A percentile compares a stretch with the other conserved stretches of the same genome.
phyloP scores from a whole-genome alignment of 1,140 invertebrate genomes.

The Diabrotica undecimpunctata region DNA sequence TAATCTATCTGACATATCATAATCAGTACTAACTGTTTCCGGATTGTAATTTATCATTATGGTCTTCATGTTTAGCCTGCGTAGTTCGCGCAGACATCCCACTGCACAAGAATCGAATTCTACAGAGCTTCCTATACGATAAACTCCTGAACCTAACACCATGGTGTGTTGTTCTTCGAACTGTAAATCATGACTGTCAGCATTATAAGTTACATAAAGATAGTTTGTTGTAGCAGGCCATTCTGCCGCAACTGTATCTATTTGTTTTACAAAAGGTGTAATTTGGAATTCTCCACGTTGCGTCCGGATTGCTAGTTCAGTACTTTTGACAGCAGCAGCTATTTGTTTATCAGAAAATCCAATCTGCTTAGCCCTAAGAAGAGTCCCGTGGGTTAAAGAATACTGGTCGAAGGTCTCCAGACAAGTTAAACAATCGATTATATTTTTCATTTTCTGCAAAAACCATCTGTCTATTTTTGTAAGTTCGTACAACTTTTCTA shows the following conservation, averaged over 20 bases:
- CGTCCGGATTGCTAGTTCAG: constrained; percentile 74
- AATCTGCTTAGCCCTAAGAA: constrained; percentile 84
- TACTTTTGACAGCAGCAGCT: constrained; percentile 81
- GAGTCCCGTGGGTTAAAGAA: constrained; percentile 56
- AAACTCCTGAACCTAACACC: constrained; percentile 95
- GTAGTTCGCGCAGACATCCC: constrained; percentile 87
- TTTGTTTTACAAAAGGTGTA: constrained; percentile 91
- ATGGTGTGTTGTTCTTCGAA: constrained; percentile 80
- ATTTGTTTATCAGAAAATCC: constrained; percentile 99
- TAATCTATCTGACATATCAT: constrained; percentile 97
- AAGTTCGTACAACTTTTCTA: constrained; percentile 82
- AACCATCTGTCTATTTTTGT: constrained; percentile 99
- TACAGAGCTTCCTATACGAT: constrained; percentile 97
- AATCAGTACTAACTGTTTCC: constrained; percentile 99
- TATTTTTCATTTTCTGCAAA: constrained; percentile 90
- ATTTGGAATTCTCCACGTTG: constrained; percentile 71
- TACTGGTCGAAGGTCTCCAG: constrained; percentile 63
- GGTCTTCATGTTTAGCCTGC: constrained; percentile 79
- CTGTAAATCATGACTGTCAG: constrained; percentile 76
- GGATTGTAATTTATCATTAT: constrained; percentile 99
- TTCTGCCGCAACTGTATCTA: constrained; percentile 98
- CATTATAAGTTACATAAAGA: constrained; percentile 96
- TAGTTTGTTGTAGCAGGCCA: constrained; percentile 99
- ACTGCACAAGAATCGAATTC: constrained; percentile 99
- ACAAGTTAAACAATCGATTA: constrained; percentile 68